phyloP scores from a whole-genome alignment of 1,140 invertebrate genomes.

The Drosophila lowei region DNA sequence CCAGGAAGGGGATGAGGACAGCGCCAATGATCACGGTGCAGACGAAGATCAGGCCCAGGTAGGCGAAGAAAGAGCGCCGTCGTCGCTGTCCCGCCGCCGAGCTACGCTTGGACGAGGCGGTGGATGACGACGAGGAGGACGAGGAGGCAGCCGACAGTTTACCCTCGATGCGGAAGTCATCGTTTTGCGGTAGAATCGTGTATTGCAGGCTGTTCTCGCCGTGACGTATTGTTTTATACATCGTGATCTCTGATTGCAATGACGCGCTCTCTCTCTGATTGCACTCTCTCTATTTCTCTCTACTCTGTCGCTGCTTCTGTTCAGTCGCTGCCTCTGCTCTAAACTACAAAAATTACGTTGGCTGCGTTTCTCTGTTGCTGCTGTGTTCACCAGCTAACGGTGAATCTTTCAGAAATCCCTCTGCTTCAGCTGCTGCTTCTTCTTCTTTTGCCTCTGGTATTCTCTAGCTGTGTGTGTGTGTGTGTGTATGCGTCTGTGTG shows the following conservation, averaged over 20 bases:
- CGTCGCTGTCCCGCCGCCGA: constrained; percentile 42
- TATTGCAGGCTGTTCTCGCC: constrained; percentile 89
- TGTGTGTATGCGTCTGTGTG: not conserved
- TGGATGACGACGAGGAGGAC: constrained; percentile 22
- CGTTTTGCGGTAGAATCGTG: constrained; percentile 88
- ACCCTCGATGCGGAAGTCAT: constrained; percentile 86
- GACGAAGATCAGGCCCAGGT: constrained; percentile 76
- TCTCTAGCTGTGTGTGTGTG: not conserved
- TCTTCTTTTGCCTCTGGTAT: too few species aligned
- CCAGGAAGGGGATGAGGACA: constrained; percentile 76
- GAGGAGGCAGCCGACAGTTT: constrained; percentile 77
- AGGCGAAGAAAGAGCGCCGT: constrained; percentile 77
- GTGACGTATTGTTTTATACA: constrained; percentile 90
- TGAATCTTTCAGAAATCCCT: too few species aligned
- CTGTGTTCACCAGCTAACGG: too few species aligned
- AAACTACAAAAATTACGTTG: too few species aligned
- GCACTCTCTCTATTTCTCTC: not conserved
- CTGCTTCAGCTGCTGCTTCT: too few species aligned
- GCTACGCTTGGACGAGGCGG: constrained; percentile 25
- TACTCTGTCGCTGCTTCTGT: not conserved
- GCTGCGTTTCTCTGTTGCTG: too few species aligned
- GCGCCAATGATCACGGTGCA: constrained; percentile 81
- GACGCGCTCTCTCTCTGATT: not conserved
- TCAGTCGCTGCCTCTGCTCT: not conserved
- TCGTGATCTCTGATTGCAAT: constrained; percentile 68